phyloP scores from a whole-genome alignment of 2,888 invertebrate genomes.

The Drosophila leonis region DNA sequence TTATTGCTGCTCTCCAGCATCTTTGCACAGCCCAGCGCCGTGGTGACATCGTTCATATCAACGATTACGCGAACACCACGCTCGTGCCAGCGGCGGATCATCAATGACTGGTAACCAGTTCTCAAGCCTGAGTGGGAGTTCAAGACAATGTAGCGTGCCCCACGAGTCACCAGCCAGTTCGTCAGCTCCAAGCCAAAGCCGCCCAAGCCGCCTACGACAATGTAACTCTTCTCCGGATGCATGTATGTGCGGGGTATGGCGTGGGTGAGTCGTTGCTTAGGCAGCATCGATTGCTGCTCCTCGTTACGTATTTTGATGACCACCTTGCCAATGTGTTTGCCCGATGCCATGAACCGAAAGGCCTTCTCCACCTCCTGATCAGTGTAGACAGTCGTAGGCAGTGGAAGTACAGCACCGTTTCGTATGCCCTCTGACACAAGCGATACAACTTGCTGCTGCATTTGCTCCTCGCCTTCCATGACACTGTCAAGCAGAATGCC shows the following conservation, averaged over 20 bases:
- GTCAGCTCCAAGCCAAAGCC: constrained; percentile 98
- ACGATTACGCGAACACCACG: constrained; percentile 88
- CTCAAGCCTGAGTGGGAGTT: constrained; percentile 96
- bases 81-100: constrained; percentile 89
- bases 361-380: constrained; percentile 96
- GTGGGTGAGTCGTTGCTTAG: constrained; percentile 88
- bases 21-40: constrained; percentile 87
- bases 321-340: constrained; percentile 99
- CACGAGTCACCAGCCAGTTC: constrained; percentile 94
- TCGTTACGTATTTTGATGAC: constrained; percentile 95
- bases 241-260: constrained; percentile 95
- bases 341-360: constrained; percentile 97
- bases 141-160: constrained; percentile 93
- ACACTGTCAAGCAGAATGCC: constrained; percentile 98
- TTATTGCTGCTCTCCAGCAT: constrained; percentile 88
- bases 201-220: constrained; percentile 95
- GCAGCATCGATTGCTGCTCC: constrained; percentile 87
- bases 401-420: constrained; percentile 94
- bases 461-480: constrained; percentile 89
- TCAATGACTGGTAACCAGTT: constrained; percentile 96
- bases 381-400: constrained; percentile 93
- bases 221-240: constrained; percentile 91
- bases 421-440: constrained; percentile 94
- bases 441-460: constrained; percentile 91
- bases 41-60: constrained; percentile 88